A percentile compares a stretch with the other conserved stretches of the same genome.
Conservation (phyloP, 2,888 invertebrate genomes). For the Dyspetes luteomarginatus region DNA sequence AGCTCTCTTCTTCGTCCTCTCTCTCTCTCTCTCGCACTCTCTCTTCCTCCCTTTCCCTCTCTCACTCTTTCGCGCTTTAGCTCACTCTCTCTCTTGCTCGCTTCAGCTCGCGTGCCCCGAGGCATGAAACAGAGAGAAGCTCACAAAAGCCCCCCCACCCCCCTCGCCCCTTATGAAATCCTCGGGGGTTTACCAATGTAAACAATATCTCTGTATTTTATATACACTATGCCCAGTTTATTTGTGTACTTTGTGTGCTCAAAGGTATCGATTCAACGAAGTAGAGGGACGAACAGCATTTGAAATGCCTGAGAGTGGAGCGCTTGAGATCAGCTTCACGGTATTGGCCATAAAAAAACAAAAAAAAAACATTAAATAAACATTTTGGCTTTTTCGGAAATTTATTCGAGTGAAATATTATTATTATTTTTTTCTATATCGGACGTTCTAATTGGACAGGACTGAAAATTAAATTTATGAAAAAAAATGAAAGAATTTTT, state of each 20-base stretch:
- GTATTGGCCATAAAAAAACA: too few relatives aligned
- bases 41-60: neutral
- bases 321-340: constrained; percentile 43
- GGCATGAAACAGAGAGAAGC: neutral
- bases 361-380: too few relatives aligned
- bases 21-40: constrained; percentile 1
- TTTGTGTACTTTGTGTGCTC: neutral
- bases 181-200: constrained; percentile 17
- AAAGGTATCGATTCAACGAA: constrained; percentile 47
- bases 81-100: neutral
- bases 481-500: too few relatives aligned
- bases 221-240: neutral
- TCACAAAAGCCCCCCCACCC: constrained; percentile 36
- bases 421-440: too few relatives aligned
- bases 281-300: constrained; percentile 60
- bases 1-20: constrained; percentile 28
- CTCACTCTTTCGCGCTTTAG: neutral
- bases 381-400: too few relatives aligned
- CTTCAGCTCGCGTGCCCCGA: neutral
- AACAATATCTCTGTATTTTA: constrained; percentile 40
- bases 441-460: too few relatives aligned
- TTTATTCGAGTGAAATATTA: too few relatives aligned
- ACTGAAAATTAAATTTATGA: too few relatives aligned
- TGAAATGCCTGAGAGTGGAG: constrained; percentile 60
- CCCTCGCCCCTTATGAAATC: too few relatives aligned